A percentile compares a stretch with the other conserved stretches of the same genome.
These are phyloP conservation scores for Amblyornis subalaris DNA, from an alignment of 2,113 vertebrate species.

Conservation along the genomic window DNA sequence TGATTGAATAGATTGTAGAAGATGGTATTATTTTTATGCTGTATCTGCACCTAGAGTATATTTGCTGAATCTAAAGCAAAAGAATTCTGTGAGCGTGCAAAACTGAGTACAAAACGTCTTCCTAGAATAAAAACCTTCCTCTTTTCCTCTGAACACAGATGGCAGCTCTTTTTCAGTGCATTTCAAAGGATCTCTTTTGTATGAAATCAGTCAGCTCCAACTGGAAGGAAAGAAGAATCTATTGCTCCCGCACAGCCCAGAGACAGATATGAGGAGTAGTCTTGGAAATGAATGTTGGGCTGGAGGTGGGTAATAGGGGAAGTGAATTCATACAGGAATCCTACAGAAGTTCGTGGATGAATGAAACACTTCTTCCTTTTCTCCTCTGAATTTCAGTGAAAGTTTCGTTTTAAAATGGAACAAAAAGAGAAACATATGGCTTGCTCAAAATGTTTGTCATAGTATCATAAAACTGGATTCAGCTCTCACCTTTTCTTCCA, in stretches of 20 bases:
- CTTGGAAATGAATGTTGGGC: neutral
- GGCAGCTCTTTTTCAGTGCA: neutral
- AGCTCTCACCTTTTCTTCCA: neutral
- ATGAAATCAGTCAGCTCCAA: neutral
- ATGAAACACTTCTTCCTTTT: neutral
- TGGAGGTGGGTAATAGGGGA: neutral
- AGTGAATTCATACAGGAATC: neutral
- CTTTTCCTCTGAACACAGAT: constrained; percentile 9
- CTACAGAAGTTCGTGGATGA: neutral
- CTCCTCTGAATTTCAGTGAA: neutral
- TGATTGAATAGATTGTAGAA: neutral
- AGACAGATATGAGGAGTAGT: neutral
- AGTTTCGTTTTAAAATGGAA: neutral
- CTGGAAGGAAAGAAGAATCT: constrained; percentile 3
- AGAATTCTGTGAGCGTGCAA: neutral
- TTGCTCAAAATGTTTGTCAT: neutral
- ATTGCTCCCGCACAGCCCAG: neutral
- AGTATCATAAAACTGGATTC: neutral
- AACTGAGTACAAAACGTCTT: neutral
- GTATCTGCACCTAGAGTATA: neutral
- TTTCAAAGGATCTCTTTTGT: constrained; percentile 1
- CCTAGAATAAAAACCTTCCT: neutral
- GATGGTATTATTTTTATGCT: neutral
- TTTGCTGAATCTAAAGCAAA: neutral
- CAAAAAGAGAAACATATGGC: neutral